A percentile compares a stretch with the other conserved stretches of the same genome.
phyloP scores from a whole-genome alignment of 2,888 invertebrate species.

The Drosophila monieri region DNA sequence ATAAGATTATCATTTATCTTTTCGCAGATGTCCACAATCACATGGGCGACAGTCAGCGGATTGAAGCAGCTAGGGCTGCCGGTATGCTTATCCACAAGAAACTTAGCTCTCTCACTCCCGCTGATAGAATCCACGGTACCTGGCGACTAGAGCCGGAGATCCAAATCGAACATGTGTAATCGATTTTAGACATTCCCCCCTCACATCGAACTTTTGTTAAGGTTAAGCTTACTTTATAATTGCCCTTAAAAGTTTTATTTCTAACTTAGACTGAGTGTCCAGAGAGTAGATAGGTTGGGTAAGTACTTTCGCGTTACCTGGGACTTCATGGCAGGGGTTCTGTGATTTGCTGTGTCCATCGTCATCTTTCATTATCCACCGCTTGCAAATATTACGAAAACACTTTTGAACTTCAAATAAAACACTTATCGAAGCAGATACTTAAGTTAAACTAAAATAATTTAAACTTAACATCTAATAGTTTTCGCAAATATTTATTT shows the following conservation, averaged over 20 bases:
- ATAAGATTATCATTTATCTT: not conserved
- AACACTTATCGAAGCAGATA: not conserved
- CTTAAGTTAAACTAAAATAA: not conserved
- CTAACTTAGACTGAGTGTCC: conserved; percentile 25
- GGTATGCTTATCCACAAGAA: conserved; percentile 82
- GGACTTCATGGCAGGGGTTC: not conserved
- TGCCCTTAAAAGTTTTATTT: conserved; percentile 6
- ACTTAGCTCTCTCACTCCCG: conserved; percentile 75
- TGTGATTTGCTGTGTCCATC: conserved; percentile 1
- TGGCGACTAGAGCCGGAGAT: conserved; percentile 28
- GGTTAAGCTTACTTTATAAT: conserved; percentile 2
- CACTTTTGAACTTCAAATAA: conserved; percentile 15
- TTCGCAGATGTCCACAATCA: conserved; percentile 82
- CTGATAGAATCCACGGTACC: conserved; percentile 53
- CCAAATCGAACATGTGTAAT: conserved; percentile 36
- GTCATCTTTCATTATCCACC: conserved; percentile 6
- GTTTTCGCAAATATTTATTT: not conserved
- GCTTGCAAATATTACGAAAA: not conserved
- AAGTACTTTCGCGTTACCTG: conserved; percentile 16
- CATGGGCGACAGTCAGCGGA: conserved; percentile 78
- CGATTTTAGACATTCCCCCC: conserved; percentile 30
- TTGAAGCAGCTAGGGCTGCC: conserved; percentile 78
- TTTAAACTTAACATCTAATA: not conserved
- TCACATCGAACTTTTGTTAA: not conserved
- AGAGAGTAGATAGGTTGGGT: conserved; percentile 16